Evolutionary conservation across 2,888 invertebrate genomes (phyloP), one percentile per base, ranked within the genome.

Genomic region (Anoncus sp.): DNA sequence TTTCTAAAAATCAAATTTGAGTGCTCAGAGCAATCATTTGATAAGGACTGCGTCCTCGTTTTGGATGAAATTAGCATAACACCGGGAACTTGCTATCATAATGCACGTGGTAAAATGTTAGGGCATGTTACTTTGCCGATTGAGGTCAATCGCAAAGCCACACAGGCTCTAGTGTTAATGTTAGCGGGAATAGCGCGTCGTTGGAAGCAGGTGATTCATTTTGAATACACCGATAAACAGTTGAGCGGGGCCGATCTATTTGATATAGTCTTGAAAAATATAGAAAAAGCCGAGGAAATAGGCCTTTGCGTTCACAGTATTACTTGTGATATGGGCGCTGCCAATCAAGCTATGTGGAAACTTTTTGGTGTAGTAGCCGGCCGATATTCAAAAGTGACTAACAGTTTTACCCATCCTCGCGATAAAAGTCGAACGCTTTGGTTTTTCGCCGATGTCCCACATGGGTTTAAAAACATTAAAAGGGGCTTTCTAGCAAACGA

Each of bases 391-490:
- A 9, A 20, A 9, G 3, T 20, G 3, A 22, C 1, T 49, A 20
- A 9, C 12, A 22, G 22, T 4, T 22, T 10, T 22, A 22, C 20
- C 12, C 49, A 49, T 22, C 14, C 22, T 1, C 20, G 0, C n/a
- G 31, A 18, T 49, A 16, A 62, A 16, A 49, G 40, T 14, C 3
- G 65, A 59, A 31, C 53, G 35, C 20, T 78, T 7, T 76, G n/a
- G 27, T 75, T 81, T 35, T 60, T 72, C 18, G 43, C 51, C 6
- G 80, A 81, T 49, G 12, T 40, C 31, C 51, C 71, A 3, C 78
- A 80, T 31, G 27, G 66, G 7, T 70, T 80, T 1, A 81, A 78
- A 76, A 80, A 78, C 63, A 18, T 73, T 1, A 77, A 77, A 40
- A 16, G 49, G 20, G 63, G 53, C 3, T 22, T 80, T 18, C 1